Evolutionary conservation across 1,140 invertebrate species (phyloP).

Genomic region (Teleogryllus occipitalis): DNA sequence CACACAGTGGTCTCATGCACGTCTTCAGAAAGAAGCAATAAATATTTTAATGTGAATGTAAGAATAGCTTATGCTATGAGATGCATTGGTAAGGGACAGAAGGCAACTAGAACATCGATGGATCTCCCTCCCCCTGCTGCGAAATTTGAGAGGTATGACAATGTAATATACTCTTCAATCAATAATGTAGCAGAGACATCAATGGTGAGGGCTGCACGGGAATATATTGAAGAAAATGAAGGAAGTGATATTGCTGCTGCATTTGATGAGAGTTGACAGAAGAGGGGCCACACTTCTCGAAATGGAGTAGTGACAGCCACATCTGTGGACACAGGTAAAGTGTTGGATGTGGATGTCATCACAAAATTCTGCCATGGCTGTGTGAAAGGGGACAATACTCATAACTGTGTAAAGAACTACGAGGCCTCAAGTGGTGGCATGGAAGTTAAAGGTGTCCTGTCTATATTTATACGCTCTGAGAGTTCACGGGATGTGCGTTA

Average conservation of each 20-base stretch:
- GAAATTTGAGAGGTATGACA: neutral
- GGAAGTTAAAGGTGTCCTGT: no score
- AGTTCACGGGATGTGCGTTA: no score
- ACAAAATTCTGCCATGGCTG: constrained; percentile 18
- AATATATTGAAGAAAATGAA: constrained; percentile 20
- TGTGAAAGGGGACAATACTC: constrained; percentile 11
- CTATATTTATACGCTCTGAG: no score
- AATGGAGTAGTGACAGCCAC: constrained; percentile 24
- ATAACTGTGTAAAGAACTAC: no score
- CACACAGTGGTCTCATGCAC: neutral
- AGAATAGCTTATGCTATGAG: constrained; percentile 19
- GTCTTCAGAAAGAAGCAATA: constrained; percentile 16
- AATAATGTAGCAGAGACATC: neutral
- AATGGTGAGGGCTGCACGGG: constrained; percentile 19
- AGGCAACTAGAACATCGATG: constrained; percentile 13
- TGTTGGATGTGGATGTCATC: constrained; percentile 20
- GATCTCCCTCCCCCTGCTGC: constrained; percentile 11
- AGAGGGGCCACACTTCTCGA: constrained; percentile 21
- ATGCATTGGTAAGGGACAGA: no score
- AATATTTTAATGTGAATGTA: constrained; percentile 20
- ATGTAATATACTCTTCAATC: neutral
- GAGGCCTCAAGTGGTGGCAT: no score
- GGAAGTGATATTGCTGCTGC: constrained; percentile 21
- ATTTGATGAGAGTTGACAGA: constrained; percentile 24
- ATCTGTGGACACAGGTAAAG: constrained; percentile 21